These are phyloP conservation scores for Trididemnum nubilum DNA, from an alignment of 23 tunicate genomes.

Conservation along the genomic window DNA sequence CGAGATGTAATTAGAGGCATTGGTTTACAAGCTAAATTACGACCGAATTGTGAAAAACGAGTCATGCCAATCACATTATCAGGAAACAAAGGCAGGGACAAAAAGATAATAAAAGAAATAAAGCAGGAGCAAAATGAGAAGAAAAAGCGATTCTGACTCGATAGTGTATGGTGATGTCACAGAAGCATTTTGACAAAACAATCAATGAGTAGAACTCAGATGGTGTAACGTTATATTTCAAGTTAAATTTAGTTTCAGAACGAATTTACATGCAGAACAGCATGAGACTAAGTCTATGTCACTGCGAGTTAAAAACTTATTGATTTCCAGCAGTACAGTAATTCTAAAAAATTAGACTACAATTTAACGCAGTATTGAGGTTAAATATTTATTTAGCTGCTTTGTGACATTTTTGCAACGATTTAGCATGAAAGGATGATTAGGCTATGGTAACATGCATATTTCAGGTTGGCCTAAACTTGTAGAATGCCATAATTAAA, in stretches of 20 bases:
- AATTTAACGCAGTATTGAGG: too few relatives aligned
- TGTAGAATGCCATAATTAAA: too few relatives aligned
- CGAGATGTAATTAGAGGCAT: slow-evolving; percentile 14
- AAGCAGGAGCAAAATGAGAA: slow-evolving; percentile 29
- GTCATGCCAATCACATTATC: slow-evolving; percentile 37
- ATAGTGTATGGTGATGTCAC: slow-evolving; percentile 64
- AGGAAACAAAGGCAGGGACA: slow-evolving; percentile 39
- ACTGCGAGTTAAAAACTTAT: too few relatives aligned
- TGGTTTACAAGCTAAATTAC: slow-evolving; percentile 48
- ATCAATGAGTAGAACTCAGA: slow-evolving; percentile 36
- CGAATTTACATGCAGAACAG: neutral
- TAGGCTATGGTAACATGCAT: too few relatives aligned
- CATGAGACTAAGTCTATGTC: too few relatives aligned
- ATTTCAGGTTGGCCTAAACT: too few relatives aligned
- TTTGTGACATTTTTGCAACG: too few relatives aligned
- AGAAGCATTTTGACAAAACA: slow-evolving; percentile 60
- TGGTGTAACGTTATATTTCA: slow-evolving; percentile 19
- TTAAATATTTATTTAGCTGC: too few relatives aligned
- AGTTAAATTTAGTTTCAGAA: slow-evolving; percentile 14
- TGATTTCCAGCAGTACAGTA: too few relatives aligned
- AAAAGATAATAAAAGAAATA: slow-evolving; percentile 55
- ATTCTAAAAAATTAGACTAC: too few relatives aligned
- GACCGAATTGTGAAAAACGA: slow-evolving; percentile 34
- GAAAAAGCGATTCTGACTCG: slow-evolving; percentile 54
- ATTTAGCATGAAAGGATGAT: too few relatives aligned